Base-by-base conservation (phyloP, 2,888 invertebrate species). In the Tetranychus truncatus region DNA sequence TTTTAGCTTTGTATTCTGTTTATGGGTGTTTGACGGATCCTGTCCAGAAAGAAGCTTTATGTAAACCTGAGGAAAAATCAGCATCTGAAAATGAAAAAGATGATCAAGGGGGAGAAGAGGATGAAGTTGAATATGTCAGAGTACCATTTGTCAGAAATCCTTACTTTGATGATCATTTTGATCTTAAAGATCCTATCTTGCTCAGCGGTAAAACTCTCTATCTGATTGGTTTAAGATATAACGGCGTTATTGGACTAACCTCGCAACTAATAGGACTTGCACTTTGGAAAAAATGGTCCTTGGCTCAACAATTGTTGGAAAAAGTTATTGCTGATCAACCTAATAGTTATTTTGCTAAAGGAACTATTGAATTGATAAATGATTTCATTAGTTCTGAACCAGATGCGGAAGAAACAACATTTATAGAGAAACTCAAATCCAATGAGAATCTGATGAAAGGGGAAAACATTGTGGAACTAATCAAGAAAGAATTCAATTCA, bases 151-250 rank as follows among this genome's bases (percentile, higher is more conserved):
- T 97, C 66, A 86, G 90, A 80, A 92, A 93, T 81, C 88, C 89
- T 0, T 91, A 86, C 81, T 89, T 89, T 83, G 95, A 95, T 84
- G 90, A 91, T 81, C 94, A 95, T 82, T 92, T 93, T 84, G 93
- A 93, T 83, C 85, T 95, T 24, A 86, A 83, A 76, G 88, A 91
- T 78, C 86, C 88, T 7, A 82, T 86, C 45, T 86, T 88, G 80
- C 84, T 92, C 67, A 85, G 91, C 73, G 95, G 95, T 0, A 95
- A 95, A 85, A 91, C 92, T 2, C 83, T 95, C 74, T 79, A 79
- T 45, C 77, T 80, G 74, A 76, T 84, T 9, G 81, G 82, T 1
- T 74, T 74, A 73, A 45, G 77, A 71, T 75, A 76, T 45, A 74
- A 78, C 46, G 76, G 77, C 20, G 55, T 80, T 1, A 73, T 82